phyloP scores from a whole-genome alignment of 23 tunicate species.

The Phallusia fumigata region DNA sequence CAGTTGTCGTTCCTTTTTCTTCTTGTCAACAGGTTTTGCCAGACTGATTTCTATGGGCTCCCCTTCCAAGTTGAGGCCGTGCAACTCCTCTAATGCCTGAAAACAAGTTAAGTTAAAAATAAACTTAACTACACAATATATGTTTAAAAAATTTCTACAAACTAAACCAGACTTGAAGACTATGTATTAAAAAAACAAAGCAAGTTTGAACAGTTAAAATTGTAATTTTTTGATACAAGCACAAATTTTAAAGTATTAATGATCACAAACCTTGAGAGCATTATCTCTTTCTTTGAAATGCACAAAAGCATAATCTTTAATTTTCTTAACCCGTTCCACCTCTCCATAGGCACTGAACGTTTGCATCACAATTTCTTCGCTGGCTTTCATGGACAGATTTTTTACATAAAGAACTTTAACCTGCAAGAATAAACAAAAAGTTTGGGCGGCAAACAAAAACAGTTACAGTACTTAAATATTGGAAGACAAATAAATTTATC shows the following conservation, averaged over 20 bases:
- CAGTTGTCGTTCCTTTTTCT: conserved; percentile 86
- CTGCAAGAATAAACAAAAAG: conserved; percentile 21
- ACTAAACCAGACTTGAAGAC: too few species aligned
- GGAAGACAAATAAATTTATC: too few species aligned
- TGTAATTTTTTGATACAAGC: too few species aligned
- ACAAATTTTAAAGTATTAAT: too few species aligned
- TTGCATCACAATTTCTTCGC: conserved; percentile 70
- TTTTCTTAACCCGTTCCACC: conserved; percentile 89
- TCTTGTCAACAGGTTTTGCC: conserved; percentile 93
- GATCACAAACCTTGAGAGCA: conserved; percentile 66
- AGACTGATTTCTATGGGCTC: conserved; percentile 83
- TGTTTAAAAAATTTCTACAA: too few species aligned
- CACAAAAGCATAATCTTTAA: conserved; percentile 96
- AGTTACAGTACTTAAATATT: too few species aligned
- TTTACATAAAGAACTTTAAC: conserved; percentile 93
- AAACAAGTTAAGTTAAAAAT: too few species aligned
- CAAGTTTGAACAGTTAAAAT: too few species aligned
- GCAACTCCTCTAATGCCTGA: conserved; percentile 80
- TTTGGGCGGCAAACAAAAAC: too few species aligned
- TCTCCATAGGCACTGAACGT: conserved; percentile 85
- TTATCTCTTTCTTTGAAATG: conserved; percentile 87
- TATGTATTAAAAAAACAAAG: too few species aligned
- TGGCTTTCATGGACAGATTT: conserved; percentile 76
- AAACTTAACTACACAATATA: too few species aligned
- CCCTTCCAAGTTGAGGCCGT: conserved; percentile 88